Evolutionary conservation across 1,140 invertebrate species (phyloP).

Genomic region (Macrobrachium rosenbergii): DNA sequence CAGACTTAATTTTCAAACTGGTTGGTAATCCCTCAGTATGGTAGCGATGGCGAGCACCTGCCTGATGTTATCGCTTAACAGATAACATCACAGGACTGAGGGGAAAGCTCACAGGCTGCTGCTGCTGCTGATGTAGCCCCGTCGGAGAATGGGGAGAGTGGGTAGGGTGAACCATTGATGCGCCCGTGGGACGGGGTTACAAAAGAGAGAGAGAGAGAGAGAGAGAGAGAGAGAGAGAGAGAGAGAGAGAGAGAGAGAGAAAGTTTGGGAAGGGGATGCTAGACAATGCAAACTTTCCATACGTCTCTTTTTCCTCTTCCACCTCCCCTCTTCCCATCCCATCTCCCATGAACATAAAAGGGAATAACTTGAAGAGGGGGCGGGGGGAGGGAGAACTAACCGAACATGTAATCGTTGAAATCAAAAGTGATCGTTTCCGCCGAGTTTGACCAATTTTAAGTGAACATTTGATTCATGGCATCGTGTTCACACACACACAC

Average conservation of each 20-base stretch:
- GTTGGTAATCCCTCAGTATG: slow-evolving; percentile 45
- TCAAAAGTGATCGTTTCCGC: too few relatives aligned
- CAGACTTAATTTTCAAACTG: slow-evolving; percentile 3
- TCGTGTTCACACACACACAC: too few relatives aligned
- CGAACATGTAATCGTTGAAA: too few relatives aligned
- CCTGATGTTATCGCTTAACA: slow-evolving; percentile 51
- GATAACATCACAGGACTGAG: slow-evolving; percentile 52
- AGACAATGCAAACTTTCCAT: background rate
- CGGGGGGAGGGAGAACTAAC: too few relatives aligned
- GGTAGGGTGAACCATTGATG: slow-evolving; percentile 12
- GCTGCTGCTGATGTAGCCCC: background rate
- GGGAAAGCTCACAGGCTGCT: slow-evolving; percentile 40
- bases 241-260: background rate
- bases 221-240: slow-evolving; percentile 10
- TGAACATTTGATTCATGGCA: too few relatives aligned
- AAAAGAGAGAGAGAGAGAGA: slow-evolving; percentile 7
- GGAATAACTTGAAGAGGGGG: too few relatives aligned
- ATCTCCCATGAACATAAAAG: background rate
- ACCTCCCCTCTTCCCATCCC: background rate
- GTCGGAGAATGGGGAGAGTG: background rate
- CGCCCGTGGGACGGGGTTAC: background rate
- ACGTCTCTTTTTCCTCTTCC: background rate
- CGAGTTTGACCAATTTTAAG: too few relatives aligned
- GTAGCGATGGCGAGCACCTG: slow-evolving; percentile 58
- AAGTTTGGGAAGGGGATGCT: background rate